Conservation (phyloP, 1,140 invertebrate species). For the Linepithema humile region DNA sequence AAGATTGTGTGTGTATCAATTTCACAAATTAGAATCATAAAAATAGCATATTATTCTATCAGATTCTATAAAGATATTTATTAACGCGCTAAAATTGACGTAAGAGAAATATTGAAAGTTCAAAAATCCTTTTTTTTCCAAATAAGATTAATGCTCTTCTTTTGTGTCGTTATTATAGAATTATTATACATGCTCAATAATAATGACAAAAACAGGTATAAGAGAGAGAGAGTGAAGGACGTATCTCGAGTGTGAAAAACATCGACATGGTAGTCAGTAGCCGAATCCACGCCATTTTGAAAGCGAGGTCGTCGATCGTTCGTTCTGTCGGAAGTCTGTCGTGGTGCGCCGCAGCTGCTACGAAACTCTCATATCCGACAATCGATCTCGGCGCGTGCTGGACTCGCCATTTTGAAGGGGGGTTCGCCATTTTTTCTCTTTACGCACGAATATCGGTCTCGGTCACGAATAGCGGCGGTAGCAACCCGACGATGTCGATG, state of each 20-base stretch:
- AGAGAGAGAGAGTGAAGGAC: neutral
- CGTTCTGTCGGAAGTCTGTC: conserved; percentile 66
- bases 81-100: neutral
- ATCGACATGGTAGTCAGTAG: conserved; percentile 28
- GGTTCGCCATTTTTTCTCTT: conserved; percentile 68
- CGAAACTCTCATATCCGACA: conserved; percentile 69
- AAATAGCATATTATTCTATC: neutral
- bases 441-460: conserved; percentile 69
- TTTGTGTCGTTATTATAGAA: too few relatives aligned
- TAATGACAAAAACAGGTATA: neutral
- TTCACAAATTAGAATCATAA: neutral
- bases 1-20: neutral
- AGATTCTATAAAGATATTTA: neutral
- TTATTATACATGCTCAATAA: too few relatives aligned
- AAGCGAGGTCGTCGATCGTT: conserved; percentile 61
- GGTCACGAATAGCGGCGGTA: conserved; percentile 64
- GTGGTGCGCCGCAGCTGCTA: conserved; percentile 69
- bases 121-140: neutral
- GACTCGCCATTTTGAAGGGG: conserved; percentile 69
- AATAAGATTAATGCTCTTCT: too few relatives aligned
- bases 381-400: conserved; percentile 71
- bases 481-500: neutral
- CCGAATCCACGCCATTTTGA: conserved; percentile 68
- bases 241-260: neutral
- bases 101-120: neutral